Conservation (phyloP, 1,140 invertebrate species). For the Brachionus rubens region DNA sequence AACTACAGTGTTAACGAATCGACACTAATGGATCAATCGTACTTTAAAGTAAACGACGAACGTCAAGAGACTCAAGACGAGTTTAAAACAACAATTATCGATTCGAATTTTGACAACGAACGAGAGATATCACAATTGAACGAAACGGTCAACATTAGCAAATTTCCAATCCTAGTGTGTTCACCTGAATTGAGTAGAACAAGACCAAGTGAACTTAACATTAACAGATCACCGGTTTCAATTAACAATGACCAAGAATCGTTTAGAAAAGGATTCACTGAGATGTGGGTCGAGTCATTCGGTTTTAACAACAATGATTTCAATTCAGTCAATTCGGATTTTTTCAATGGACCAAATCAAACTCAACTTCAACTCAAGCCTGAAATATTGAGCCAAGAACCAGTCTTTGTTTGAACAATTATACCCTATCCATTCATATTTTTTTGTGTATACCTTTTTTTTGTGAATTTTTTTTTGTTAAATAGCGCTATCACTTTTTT, state of each 20-base stretch:
- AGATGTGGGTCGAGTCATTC: slow-evolving; percentile 22
- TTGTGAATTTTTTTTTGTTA: background rate
- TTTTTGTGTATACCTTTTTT: too few species aligned
- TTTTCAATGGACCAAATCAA: background rate
- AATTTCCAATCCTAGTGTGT: slow-evolving; percentile 12
- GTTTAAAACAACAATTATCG: slow-evolving; percentile 13
- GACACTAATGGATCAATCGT: background rate
- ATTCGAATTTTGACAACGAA: slow-evolving; percentile 10
- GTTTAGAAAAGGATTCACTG: background rate
- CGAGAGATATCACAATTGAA: background rate
- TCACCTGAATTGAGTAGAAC: background rate
- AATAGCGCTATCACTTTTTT: slow-evolving; percentile 20
- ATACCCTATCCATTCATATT: too few species aligned
- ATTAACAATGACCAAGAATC: background rate
- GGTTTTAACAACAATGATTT: slow-evolving; percentile 16
- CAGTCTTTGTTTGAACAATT: slow-evolving; percentile 31
- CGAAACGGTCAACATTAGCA: slow-evolving; percentile 17
- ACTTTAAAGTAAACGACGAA: background rate
- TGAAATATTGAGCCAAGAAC: slow-evolving; percentile 15
- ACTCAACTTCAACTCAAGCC: background rate
- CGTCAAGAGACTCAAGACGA: background rate
- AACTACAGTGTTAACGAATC: background rate
- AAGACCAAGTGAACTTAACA: background rate
- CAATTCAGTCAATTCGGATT: background rate
- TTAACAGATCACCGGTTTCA: background rate